Base-by-base conservation (phyloP, 2,113 vertebrate species). In the Vulpes lagopus region DNA sequence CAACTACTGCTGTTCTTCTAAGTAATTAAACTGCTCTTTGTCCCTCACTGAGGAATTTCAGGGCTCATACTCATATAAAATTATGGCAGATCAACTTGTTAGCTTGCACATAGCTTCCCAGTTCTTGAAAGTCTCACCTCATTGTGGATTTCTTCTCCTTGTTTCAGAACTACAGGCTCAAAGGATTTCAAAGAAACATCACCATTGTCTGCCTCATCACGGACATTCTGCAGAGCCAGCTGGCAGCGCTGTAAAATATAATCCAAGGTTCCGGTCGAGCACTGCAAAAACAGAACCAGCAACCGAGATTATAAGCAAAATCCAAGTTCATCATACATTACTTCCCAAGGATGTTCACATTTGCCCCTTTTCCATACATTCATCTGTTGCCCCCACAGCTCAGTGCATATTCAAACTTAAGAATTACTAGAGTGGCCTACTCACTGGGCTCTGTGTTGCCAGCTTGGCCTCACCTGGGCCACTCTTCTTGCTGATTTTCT, bases 131-230 rank as follows among this genome's bases (percentile, higher is more conserved):
- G 20, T 69, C 94, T 98, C 98, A 99, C 99, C 99, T 99, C 99
- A 32, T 99, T 99, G 98, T 99, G 99, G 98, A 99, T 99, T 98
- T 99, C 99, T 98, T 99, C 99, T 91, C 98, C 99, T 98, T 98
- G 98, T 95, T 99, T 99, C 96, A 99, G 97, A 87, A 99, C 98
- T 30, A 97, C 97, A 53, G 99, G 98, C 93, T 99, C 99, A 90
- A 99, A 97, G 53, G 99, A 99, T 95, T 98, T 98, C 98, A 99
- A 96, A 96, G 98, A 99, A 89, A 99, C 98, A 73, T 97, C 96
- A 57, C 97, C 98, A 0, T 98, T 98, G 86, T 99, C 98, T 0
- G 98, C 97, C 92, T 99, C 98, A 1, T 97, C 98, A 38, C 97
- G 97, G 82, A 99, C 97, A 98, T 99, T 99, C 97, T 99, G 99